phyloP scores from a whole-genome alignment of 1,140 invertebrate species.

The Drosophila mauritiana region DNA sequence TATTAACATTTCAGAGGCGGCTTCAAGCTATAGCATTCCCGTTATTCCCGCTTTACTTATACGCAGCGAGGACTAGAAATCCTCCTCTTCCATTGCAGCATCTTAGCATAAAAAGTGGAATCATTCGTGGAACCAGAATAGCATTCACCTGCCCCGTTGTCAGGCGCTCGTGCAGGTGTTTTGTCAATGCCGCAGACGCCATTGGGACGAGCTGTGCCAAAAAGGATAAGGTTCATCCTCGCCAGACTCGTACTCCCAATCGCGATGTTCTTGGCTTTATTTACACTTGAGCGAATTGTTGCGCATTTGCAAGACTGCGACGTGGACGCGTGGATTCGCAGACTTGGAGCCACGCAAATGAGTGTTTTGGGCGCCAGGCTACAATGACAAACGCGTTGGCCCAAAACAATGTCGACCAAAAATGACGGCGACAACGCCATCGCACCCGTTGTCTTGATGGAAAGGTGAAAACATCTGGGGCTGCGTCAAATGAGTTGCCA shows the following conservation, averaged over 20 bases:
- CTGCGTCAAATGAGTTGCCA: constrained; percentile 66
- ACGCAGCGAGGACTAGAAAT: background rate
- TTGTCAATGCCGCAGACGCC: constrained; percentile 71
- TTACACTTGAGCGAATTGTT: constrained; percentile 84
- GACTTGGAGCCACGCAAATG: constrained; percentile 44
- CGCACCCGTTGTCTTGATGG: constrained; percentile 4
- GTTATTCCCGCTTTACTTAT: background rate
- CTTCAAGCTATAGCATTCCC: background rate
- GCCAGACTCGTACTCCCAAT: constrained; percentile 4
- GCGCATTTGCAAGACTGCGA: constrained; percentile 65
- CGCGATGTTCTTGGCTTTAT: constrained; percentile 51
- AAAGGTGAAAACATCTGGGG: constrained; percentile 25
- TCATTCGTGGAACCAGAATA: background rate
- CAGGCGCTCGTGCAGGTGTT: constrained; percentile 61
- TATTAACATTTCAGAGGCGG: background rate
- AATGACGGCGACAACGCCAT: constrained; percentile 3
- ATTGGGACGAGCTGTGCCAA: constrained; percentile 20
- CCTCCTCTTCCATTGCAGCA: constrained; percentile 9
- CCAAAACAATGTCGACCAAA: constrained; percentile 21
- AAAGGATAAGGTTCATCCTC: constrained; percentile 12
- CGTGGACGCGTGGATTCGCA: background rate
- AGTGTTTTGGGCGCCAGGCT: constrained; percentile 45
- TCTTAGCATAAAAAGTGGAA: constrained; percentile 33
- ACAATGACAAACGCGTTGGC: constrained; percentile 16
- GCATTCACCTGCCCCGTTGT: constrained; percentile 6